Evolutionary conservation across 2,113 vertebrate species (phyloP).

Genomic region (Ameiurus melas): DNA sequence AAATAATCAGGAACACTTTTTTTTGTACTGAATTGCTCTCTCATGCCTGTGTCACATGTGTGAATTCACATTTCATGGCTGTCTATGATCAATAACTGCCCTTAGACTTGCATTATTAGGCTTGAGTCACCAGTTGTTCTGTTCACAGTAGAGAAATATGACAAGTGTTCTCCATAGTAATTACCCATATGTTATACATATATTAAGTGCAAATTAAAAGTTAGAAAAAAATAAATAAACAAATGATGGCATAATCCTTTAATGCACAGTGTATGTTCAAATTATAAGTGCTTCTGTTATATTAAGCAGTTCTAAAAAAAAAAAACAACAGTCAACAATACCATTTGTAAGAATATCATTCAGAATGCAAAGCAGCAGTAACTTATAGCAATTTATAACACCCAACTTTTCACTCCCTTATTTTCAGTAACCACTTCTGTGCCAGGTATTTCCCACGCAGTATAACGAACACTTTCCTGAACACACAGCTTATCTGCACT

Average conservation of each 20-base stretch:
- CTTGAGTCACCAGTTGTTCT: neutral
- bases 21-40: neutral
- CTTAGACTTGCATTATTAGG: neutral
- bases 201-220: neutral
- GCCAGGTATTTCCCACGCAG: slow-evolving; percentile 8
- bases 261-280: neutral
- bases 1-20: neutral
- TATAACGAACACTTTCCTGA: neutral
- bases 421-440: neutral
- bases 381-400: neutral
- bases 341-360: neutral
- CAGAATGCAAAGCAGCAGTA: slow-evolving; percentile 1
- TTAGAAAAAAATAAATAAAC: neutral
- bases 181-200: neutral
- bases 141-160: neutral
- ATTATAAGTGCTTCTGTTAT: neutral
- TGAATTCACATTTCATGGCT: neutral
- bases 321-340: neutral
- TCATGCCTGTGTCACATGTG: neutral
- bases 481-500: neutral
- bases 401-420: neutral
- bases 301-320: neutral
- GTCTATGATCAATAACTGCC: neutral
- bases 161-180: neutral
- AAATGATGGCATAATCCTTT: neutral